Base-by-base conservation (phyloP, 1,140 invertebrate genomes). In the Ctenoplectra terminalis region DNA sequence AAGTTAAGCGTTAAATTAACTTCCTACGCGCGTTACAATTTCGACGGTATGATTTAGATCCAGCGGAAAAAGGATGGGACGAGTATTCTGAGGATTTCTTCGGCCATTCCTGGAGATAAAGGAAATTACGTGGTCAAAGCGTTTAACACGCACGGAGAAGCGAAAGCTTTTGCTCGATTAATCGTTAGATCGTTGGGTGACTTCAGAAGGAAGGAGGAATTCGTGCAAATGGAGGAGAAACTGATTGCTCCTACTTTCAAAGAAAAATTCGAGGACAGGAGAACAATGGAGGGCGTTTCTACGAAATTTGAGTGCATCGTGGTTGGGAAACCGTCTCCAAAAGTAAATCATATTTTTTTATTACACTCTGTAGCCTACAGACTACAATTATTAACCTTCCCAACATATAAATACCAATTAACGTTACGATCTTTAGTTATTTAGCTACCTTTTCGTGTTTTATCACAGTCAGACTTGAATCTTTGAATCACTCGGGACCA, bases 121-220 rank as follows among this genome's bases (percentile, higher is more conserved):
- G 97, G 97, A 5, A 96, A 97, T 71, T 98, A 97, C 88, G 96
- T 96, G 0, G 96, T 96, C 0, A 96, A 96, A 89, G 97, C 97
- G 0, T 94, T 93, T 2, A 98, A 97, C 91, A 88, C 92, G 29
- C 93, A 94, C 31, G 97, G 97, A n/a, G 96, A 97, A 85, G 96
- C 96, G 1, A 97, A 97, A 89, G 97, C 97, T 86, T 97, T 97
- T 81, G 96, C 96, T 0, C 96, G 97, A 83, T 88, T 98, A 5
- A 97, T 96, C 58, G 96, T 97, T 0, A 96, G 96, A 91, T 94
- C 95, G 0, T 92, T 95, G 13, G 93, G 93, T 60, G 91, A 92
- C 48, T 92, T 92, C 72, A 79, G 88, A 56, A 83, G 91, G 34
- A 92, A 92, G 79, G 85, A 93, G 75, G 88, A 95, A 90, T 87